These are phyloP conservation scores for Pangasius macronema DNA, from an alignment of 2,797 vertebrate genomes.

Conservation along the genomic window DNA sequence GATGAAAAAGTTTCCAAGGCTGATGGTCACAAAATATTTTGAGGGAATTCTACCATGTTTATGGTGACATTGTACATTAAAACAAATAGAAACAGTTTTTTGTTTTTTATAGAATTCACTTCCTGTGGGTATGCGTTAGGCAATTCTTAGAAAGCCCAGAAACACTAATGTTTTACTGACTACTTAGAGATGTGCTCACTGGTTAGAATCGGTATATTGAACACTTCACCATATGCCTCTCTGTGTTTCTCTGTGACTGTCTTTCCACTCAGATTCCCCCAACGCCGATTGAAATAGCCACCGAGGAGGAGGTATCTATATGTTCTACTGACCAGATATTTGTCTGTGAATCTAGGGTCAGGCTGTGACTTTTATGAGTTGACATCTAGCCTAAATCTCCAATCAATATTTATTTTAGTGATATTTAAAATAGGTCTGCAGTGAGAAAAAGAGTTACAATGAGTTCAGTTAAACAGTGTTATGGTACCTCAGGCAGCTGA, in stretches of 20 bases:
- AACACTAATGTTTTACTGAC: background rate
- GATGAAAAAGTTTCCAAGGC: background rate
- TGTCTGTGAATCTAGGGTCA: background rate
- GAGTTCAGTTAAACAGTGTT: background rate
- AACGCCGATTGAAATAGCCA: constrained; percentile 87
- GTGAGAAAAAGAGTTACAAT: background rate
- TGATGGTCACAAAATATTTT: background rate
- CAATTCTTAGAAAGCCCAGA: background rate
- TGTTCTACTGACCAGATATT: background rate
- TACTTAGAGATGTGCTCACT: background rate
- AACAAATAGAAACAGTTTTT: background rate
- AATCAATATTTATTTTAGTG: background rate
- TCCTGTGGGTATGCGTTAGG: background rate
- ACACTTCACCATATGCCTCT: background rate
- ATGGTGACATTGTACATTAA: background rate
- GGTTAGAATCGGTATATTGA: background rate
- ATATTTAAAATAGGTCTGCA: background rate
- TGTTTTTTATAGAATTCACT: background rate
- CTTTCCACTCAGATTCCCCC: constrained; percentile 79
- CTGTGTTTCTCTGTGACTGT: background rate
- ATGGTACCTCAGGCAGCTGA: background rate
- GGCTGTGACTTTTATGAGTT: background rate
- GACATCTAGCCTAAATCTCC: background rate
- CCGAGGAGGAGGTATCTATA: constrained; percentile 89
- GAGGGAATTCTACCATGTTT: background rate